A percentile compares a stretch with the other conserved stretches of the same genome.
phyloP scores from a whole-genome alignment of 37 sponge, comb jelly and placozoan genomes.

The Chondrosia reniformis region DNA sequence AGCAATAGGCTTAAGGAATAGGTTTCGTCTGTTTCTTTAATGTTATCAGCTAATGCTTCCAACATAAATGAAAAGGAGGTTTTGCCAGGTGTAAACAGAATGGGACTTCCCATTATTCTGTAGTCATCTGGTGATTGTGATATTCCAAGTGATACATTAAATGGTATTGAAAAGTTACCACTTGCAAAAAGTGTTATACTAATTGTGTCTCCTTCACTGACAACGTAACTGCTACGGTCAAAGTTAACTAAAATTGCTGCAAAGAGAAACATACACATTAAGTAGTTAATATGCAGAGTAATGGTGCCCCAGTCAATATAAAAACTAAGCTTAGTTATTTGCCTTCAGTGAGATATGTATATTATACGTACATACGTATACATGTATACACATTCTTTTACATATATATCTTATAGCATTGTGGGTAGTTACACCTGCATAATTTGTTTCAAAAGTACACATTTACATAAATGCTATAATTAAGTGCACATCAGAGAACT shows the following conservation, averaged over 20 bases:
- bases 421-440: too few relatives aligned
- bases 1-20: background rate
- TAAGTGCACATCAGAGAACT: too few relatives aligned
- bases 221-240: background rate
- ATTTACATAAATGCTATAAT: too few relatives aligned
- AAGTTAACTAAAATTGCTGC: background rate
- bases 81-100: background rate
- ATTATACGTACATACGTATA: too few relatives aligned
- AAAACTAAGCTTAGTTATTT: too few relatives aligned
- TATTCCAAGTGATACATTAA: background rate
- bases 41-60: background rate
- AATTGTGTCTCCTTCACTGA: background rate
- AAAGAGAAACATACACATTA: too few relatives aligned
- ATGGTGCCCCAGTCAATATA: too few relatives aligned
- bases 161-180: background rate
- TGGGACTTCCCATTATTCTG: background rate
- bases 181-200: background rate
- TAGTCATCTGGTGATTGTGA: background rate
- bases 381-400: too few relatives aligned
- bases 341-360: too few relatives aligned
- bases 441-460: too few relatives aligned
- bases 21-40: conserved; percentile 6
- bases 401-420: too few relatives aligned
- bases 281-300: too few relatives aligned
- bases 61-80: background rate